Base-by-base conservation (phyloP, 2,797 vertebrate genomes). In the Hydrophis major region DNA sequence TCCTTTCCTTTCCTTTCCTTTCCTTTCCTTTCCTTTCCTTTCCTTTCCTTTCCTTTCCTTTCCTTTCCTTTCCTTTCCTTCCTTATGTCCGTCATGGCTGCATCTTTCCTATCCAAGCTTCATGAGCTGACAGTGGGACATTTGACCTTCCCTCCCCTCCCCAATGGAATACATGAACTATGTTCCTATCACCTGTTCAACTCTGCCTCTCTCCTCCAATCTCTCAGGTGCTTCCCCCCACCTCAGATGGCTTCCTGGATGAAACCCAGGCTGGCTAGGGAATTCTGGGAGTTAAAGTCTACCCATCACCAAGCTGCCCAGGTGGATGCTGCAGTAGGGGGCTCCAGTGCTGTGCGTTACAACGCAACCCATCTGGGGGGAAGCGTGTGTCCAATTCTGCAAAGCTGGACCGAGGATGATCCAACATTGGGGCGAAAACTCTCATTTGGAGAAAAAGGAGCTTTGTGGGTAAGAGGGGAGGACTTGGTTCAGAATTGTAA, bases 401-500 rank as follows among this genome's bases (percentile, higher is more conserved):
- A 10, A 42, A 37, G 32, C 7, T 22, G 32, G 37, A 22, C 37
- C 8, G 18, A 78, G 74, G 20, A 42, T 8, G 1, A 10, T 2
- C 18, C 37, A 22, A 22, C 37, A 4, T 42, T 11, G 37, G 42
- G 8, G 1, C 18, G 32, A 57, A n/a, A 37, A 2, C 25, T 13
- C 47, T 1, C 92, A 94, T n/a, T 66, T 89, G 28, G 3, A 8
- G 7, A 14, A 27, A 93, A 83, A 60, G 92, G 20, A 89, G 1
- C 93, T 59, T 61, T 83, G 12, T n/a, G 93, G 93, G 57, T 37
- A 5, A 42, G 7, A 10, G 18, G 92, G 92, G 61, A 56, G 12
- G 63, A 0, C 94, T 22, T 25, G 25, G 22, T 86, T 57, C 20
- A 88, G 59, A 56, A 61, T 87, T 83, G 16, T 89, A 95, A 16